Base-by-base conservation (phyloP, 2,888 invertebrate genomes). In the Hedychridium roseum region DNA sequence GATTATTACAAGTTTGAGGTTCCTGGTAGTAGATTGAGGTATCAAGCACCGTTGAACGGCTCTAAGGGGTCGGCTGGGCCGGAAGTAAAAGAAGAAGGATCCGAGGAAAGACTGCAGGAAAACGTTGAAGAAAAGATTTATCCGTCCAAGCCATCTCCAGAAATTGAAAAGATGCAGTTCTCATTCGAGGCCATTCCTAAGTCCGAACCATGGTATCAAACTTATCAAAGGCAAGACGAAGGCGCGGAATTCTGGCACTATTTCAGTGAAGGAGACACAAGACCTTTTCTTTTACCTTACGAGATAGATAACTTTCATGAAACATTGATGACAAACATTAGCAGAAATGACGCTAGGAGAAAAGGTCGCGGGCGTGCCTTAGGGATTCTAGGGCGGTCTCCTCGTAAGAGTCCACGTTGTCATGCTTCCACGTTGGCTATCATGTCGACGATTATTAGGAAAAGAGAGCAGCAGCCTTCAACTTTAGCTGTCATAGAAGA, bases 381-480 rank as follows among this genome's bases (percentile, higher is more conserved):
- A 1, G 53, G 54, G 12, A 43, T 50, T 12, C 2, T 51, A 2
- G 84, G 84, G 35, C 81, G 81, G 20, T 87, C 86, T 51, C 90
- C 92, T 0, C 81, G 94, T 28, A 93, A 93, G 71, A 92, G 92
- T 0, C 94, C 94, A 0, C 82, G 94, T 15, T 93, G 93, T 73
- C 93, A 94, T 72, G 93, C 93, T 0, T 92, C 92, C 0, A 94
- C 94, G 0, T 78, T 92, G 49, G 93, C 93, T 0, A 90, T 93
- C 46, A 85, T 93, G 78, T 78, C 78, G 2, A 78, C 78, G 12
- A 77, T 78, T n/a, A 76, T 78, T 9, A 62, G 74, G 4, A 76
- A 76, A 38, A 58, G 70, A n/a, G 78, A 78, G 20, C 71, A 68
- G 9, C 71, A 70, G 18, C 66, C 57, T 1, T 23, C 54, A n/a